These are phyloP conservation scores for Cephalopachus bancanus DNA, from an alignment of 2,797 vertebrate genomes.

Conservation along the genomic window DNA sequence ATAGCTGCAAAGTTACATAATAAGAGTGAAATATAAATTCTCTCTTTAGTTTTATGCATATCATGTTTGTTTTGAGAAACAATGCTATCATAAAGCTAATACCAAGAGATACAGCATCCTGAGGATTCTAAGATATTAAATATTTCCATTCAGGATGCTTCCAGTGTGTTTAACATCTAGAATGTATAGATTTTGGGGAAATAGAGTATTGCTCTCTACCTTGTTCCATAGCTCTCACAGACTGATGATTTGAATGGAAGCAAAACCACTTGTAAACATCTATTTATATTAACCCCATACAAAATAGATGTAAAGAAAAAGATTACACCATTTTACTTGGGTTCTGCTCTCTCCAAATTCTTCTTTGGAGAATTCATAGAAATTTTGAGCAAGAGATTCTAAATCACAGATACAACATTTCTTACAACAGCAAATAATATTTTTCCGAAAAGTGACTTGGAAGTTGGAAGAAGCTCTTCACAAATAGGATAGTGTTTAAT, in stretches of 20 bases:
- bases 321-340: neutral
- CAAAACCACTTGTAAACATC: neutral
- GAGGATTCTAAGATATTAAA: neutral
- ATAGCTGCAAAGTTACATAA: neutral
- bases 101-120: neutral
- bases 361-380: conserved; percentile 10
- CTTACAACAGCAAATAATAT: no score
- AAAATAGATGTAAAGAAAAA: neutral
- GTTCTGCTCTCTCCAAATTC: neutral
- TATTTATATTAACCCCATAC: neutral
- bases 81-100: neutral
- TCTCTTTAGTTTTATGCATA: neutral
- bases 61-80: conserved; percentile 43
- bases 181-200: neutral
- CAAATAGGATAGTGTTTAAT: no score
- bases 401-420: no score
- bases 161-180: neutral
- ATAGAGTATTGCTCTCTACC: neutral
- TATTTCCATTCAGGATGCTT: conserved; percentile 25
- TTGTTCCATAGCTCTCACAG: neutral
- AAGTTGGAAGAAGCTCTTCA: no score
- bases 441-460: no score
- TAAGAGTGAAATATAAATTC: conserved; percentile 24
- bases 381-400: no score
- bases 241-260: neutral